phyloP scores from a whole-genome alignment of 1,140 invertebrate species.

The Leptoteleia sp. region DNA sequence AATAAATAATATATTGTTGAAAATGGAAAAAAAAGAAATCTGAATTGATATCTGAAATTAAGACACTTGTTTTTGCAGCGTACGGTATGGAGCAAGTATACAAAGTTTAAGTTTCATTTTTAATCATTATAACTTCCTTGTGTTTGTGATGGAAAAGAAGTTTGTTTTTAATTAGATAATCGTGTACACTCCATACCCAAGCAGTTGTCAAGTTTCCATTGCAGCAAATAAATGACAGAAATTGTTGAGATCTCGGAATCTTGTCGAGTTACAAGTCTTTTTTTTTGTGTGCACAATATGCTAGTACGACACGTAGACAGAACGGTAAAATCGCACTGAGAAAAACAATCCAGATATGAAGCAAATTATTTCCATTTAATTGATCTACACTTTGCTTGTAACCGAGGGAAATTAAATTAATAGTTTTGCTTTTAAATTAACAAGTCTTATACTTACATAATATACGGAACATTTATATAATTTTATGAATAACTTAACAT shows the following conservation, averaged over 20 bases:
- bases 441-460: too few relatives aligned
- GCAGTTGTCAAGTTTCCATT: slow-evolving; percentile 17
- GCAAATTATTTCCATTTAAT: neutral
- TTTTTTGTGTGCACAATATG: slow-evolving; percentile 36
- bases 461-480: too few relatives aligned
- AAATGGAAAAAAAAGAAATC: too few relatives aligned
- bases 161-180: neutral
- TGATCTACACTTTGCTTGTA: neutral
- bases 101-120: neutral
- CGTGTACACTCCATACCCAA: slow-evolving; percentile 20
- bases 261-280: slow-evolving; percentile 26
- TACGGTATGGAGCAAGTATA: slow-evolving; percentile 7
- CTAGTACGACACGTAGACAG: slow-evolving; percentile 43
- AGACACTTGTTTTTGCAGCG: slow-evolving; percentile 23
- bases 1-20: too few relatives aligned
- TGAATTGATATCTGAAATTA: too few relatives aligned
- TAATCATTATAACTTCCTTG: neutral
- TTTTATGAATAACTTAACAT: too few relatives aligned
- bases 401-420: neutral
- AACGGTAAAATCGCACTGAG: slow-evolving; percentile 2
- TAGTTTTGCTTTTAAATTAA: too few relatives aligned
- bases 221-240: slow-evolving; percentile 44
- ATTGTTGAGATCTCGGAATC: slow-evolving; percentile 21
- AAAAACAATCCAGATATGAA: slow-evolving; percentile 4
- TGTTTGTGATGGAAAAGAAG: neutral